Conservation (phyloP, 2,797 vertebrate species). For the Pseudochaenichthys georgianus region DNA sequence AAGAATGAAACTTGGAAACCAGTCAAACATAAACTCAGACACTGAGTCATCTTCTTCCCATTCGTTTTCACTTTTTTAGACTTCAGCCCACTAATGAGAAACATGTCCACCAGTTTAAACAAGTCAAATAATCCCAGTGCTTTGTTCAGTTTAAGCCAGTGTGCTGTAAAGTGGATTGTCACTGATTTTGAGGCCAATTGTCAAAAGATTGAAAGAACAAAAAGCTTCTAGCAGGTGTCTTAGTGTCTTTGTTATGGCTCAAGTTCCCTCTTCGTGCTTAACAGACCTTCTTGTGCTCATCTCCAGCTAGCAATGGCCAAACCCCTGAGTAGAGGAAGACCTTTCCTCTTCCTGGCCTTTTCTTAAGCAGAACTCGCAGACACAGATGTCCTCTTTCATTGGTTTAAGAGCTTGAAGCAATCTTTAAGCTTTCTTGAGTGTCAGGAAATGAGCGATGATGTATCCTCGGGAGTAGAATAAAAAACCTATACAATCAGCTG, state of each 20-base stretch:
- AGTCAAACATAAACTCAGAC: conserved; percentile 25
- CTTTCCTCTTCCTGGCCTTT: not conserved
- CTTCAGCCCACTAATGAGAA: conserved; percentile 21
- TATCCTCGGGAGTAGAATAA: conserved; percentile 21
- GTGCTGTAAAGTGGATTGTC: not conserved
- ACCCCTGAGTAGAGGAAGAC: not conserved
- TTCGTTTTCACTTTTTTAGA: conserved; percentile 46
- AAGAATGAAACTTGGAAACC: conserved; percentile 12
- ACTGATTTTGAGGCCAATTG: not conserved
- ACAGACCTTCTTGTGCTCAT: not conserved
- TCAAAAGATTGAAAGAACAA: not conserved
- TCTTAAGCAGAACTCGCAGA: not conserved
- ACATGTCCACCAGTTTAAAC: conserved; percentile 24
- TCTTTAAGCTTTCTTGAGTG: conserved; percentile 18
- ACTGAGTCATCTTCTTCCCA: conserved; percentile 19
- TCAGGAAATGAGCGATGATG: conserved; percentile 43
- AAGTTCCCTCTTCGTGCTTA: not conserved
- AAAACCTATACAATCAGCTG: conserved; percentile 61
- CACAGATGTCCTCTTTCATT: conserved; percentile 38
- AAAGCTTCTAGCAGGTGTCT: not conserved
- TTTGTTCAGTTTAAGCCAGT: not conserved
- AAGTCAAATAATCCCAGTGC: not conserved
- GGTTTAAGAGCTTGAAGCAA: conserved; percentile 16
- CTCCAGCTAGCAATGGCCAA: not conserved
- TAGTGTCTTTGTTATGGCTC: not conserved